Conservation (phyloP, 2,797 vertebrate species). For the Zenarchopterus dispar region DNA sequence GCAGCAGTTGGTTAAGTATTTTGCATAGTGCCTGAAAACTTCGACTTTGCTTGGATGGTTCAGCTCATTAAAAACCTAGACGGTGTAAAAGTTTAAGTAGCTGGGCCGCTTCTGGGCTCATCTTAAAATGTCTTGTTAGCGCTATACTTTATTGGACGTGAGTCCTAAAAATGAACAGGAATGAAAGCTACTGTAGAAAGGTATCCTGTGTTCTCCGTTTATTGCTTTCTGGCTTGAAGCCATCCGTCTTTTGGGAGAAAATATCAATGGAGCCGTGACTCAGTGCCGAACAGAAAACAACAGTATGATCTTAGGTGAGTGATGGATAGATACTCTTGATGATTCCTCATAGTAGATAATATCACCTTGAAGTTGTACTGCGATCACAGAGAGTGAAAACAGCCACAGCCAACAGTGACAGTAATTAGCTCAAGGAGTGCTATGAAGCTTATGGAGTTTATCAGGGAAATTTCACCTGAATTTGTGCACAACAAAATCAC, state of each 20-base stretch:
- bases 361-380: neutral
- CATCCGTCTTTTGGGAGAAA: slow-evolving; percentile 27
- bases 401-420: too few species aligned
- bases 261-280: slow-evolving; percentile 39
- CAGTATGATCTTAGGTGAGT: slow-evolving; percentile 20
- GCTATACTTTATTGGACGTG: slow-evolving; percentile 44
- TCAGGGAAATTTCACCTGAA: too few species aligned
- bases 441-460: too few species aligned
- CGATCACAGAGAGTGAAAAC: neutral
- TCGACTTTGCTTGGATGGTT: slow-evolving; percentile 29
- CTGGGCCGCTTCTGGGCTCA: slow-evolving; percentile 39
- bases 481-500: too few species aligned
- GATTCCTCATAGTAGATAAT: slow-evolving; percentile 28
- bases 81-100: slow-evolving; percentile 58
- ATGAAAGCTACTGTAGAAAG: slow-evolving; percentile 32
- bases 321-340: slow-evolving; percentile 29
- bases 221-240: slow-evolving; percentile 39
- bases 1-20: slow-evolving; percentile 29
- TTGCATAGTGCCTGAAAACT: slow-evolving; percentile 37
- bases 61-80: slow-evolving; percentile 61
- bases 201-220: slow-evolving; percentile 42
- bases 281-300: slow-evolving; percentile 21
- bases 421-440: too few species aligned
- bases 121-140: slow-evolving; percentile 55
- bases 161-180: slow-evolving; percentile 43